phyloP scores from a whole-genome alignment of 2,888 invertebrate genomes.

The Prosopocoilus inquinatus region DNA sequence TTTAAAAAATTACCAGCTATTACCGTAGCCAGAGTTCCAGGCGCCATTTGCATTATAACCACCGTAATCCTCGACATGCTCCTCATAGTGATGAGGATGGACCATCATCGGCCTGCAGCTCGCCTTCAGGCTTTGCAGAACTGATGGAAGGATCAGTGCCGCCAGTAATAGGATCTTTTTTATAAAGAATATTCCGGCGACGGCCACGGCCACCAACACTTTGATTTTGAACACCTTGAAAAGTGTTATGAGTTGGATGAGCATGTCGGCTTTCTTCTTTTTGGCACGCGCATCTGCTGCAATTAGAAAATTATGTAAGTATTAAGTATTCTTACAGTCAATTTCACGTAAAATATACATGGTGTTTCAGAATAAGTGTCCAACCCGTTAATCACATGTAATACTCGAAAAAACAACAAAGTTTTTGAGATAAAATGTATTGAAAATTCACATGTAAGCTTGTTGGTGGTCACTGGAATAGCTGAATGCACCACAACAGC shows the following conservation, averaged over 20 bases:
- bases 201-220: slow-evolving; percentile 59
- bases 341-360: too few relatives aligned
- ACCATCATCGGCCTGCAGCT: slow-evolving; percentile 46
- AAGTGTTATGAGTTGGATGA: slow-evolving; percentile 55
- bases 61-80: slow-evolving; percentile 27
- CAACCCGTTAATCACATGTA: too few relatives aligned
- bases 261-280: slow-evolving; percentile 53
- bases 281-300: slow-evolving; percentile 9
- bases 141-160: slow-evolving; percentile 59
- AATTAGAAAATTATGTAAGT: slow-evolving; percentile 10
- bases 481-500: too few relatives aligned
- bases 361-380: too few relatives aligned
- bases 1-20: slow-evolving; percentile 19
- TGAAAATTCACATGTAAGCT: too few relatives aligned
- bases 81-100: slow-evolving; percentile 21
- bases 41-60: slow-evolving; percentile 7
- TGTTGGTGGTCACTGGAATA: too few relatives aligned
- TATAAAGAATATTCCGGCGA: slow-evolving; percentile 62
- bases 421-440: too few relatives aligned
- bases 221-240: slow-evolving; percentile 58
- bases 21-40: slow-evolving; percentile 26
- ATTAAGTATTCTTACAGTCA: neutral
- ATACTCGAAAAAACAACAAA: too few relatives aligned
- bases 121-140: slow-evolving; percentile 58
- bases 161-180: slow-evolving; percentile 64